These are phyloP conservation scores for Leptinotarsa texana DNA, from an alignment of 1,140 invertebrate species.

Conservation along the genomic window DNA sequence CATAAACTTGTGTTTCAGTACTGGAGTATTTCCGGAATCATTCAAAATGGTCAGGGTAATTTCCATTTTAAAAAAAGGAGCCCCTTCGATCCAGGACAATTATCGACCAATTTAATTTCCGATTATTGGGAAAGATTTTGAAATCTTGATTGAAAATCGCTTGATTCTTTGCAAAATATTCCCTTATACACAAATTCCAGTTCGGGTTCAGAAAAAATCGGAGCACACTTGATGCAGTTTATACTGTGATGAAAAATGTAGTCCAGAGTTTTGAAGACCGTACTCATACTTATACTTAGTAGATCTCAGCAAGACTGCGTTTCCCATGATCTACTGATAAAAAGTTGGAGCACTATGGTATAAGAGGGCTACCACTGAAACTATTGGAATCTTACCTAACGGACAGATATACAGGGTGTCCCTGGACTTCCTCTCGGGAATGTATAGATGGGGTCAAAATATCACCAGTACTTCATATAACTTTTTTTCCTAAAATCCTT, in stretches of 20 bases:
- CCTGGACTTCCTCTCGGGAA: no score
- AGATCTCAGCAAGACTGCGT: slow-evolving; percentile 9
- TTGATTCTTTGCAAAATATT: not conserved
- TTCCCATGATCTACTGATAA: slow-evolving; percentile 6
- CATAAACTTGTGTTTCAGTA: not conserved
- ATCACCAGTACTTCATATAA: no score
- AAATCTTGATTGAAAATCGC: not conserved
- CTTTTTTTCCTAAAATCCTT: no score
- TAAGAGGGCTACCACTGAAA: not conserved
- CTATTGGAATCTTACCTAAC: not conserved
- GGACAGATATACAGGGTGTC: not conserved
- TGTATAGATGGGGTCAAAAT: no score
- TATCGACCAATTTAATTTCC: slow-evolving; percentile 1
- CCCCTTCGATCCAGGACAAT: not conserved
- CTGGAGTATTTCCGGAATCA: not conserved
- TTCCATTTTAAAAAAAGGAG: not conserved
- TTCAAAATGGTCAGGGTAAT: not conserved
- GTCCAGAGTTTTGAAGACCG: not conserved
- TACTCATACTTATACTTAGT: not conserved
- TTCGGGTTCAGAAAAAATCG: slow-evolving; percentile 4
- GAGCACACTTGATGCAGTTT: not conserved
- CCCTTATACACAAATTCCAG: not conserved
- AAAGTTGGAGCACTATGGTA: not conserved
- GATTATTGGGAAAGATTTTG: not conserved
- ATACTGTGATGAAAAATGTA: not conserved